Percentiles rank a stretch among this genome's conserved stretches.
phyloP scores from a whole-genome alignment of 2,113 vertebrate genomes.

The Carollia perspicillata region DNA sequence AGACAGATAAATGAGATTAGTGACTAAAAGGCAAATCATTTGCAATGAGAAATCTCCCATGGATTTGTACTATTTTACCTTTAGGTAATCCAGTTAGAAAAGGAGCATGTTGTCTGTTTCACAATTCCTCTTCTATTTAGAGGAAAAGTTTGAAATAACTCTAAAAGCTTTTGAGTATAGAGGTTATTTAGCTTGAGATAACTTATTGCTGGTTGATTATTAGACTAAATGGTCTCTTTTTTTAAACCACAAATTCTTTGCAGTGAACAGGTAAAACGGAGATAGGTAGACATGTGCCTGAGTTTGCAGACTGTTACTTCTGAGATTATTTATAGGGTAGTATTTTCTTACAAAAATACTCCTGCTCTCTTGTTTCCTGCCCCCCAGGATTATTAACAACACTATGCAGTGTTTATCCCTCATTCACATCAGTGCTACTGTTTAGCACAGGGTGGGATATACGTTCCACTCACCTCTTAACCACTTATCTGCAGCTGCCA shows the following conservation, averaged over 20 bases:
- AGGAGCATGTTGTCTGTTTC: neutral
- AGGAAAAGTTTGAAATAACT: conserved; percentile 6
- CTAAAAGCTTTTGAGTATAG: neutral
- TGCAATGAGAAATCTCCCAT: neutral
- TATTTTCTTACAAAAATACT: neutral
- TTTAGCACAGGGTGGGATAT: neutral
- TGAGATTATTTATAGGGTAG: neutral
- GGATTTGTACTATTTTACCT: neutral
- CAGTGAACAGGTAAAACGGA: neutral
- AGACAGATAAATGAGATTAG: neutral
- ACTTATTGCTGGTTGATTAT: neutral
- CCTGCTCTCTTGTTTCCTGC: neutral
- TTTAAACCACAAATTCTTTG: neutral
- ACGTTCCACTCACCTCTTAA: conserved; percentile 87
- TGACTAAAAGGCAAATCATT: neutral
- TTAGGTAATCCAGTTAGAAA: neutral
- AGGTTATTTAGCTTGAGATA: neutral
- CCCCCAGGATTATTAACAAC: neutral
- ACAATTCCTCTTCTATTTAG: neutral
- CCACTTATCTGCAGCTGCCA: conserved; percentile 93
- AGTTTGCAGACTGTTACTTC: neutral
- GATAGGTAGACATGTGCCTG: neutral
- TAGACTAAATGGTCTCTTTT: neutral
- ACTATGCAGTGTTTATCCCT: neutral
- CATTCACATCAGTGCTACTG: neutral